Evolutionary conservation across 2,113 vertebrate species (phyloP), one percentile per base, ranked within the genome.

Genomic region (Erinaceus europaeus): DNA sequence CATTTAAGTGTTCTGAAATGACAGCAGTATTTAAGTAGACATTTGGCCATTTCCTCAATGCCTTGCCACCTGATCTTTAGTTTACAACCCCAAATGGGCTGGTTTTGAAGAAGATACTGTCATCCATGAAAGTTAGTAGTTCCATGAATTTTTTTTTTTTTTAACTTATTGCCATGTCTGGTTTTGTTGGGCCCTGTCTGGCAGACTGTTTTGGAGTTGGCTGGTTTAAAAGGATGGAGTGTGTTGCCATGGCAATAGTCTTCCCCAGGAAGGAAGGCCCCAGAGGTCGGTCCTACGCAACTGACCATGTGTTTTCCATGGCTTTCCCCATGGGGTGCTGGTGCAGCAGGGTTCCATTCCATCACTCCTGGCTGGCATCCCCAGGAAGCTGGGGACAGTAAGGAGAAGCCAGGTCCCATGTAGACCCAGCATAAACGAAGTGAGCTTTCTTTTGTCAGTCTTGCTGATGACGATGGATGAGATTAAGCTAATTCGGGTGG

Each of bases 171-270:
- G 27, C 59, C 34, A 25, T 52, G 65, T 62, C 89, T 84, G 55
- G 55, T 91, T 90, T 74, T 50, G 36, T 52, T 81, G 74, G 59
- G 55, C 53, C 38, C 38, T 53, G 23, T 86, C 78, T 90, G 59
- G 75, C 36, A 0, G 7, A 75, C 76, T 85, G 32, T 86, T 87
- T 79, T 48, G 71, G 86, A 72, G 48, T 71, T 86, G 61, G 46
- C 52, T 93, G 61, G 48, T 75, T 90, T 55, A 2, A 36, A 75
- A 29, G 76, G 77, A 78, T 79, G 57, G 55, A 71, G 17, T 71
- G 5, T 72, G 92, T 94, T 82, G 86, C 86, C 84, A 91, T 91
- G 87, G 84, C 68, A 84, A 89, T 88, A 59, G 76, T 61, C 73
- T 75, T 85, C 84, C 83, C 68, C 48, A 44, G 2, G 18, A 55